Percentiles rank a stretch among this genome's conserved stretches.
Evolutionary conservation across 2,797 vertebrate genomes (phyloP).

Genomic region (Limosa lapponica): DNA sequence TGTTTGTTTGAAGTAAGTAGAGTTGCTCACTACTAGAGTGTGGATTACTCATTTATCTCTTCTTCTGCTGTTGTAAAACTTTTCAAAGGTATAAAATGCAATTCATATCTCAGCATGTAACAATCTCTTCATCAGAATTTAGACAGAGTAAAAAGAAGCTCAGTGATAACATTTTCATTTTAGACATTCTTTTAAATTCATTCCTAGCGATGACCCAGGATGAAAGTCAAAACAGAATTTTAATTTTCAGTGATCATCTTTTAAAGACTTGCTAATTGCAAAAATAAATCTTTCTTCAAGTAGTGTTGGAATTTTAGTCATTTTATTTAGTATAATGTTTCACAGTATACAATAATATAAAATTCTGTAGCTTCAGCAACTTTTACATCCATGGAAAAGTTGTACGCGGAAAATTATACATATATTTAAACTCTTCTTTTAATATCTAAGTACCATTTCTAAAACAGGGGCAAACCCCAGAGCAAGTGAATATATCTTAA

Average conservation of each 20-base stretch:
- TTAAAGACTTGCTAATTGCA: not conserved
- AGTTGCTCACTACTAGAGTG: fast-evolving
- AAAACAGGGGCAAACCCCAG: not conserved
- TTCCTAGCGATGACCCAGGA: not conserved
- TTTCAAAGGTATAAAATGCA: not conserved
- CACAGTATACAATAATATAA: not conserved
- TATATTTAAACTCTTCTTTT: not conserved
- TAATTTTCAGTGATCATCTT: not conserved
- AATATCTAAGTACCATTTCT: not conserved
- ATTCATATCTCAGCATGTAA: not conserved
- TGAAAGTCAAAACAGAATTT: not conserved
- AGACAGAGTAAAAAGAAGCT: not conserved
- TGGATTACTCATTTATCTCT: not conserved
- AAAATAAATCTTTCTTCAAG: not conserved
- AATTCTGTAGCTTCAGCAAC: not conserved
- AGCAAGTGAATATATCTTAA: not conserved
- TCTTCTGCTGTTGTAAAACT: not conserved
- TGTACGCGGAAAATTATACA: not conserved
- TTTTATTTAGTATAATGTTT: not conserved
- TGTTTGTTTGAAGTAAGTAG: not conserved
- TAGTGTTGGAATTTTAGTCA: not conserved
- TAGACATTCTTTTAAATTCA: not conserved
- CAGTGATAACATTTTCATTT: not conserved
- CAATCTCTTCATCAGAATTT: not conserved
- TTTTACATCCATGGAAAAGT: not conserved